Conservation (phyloP, 2,113 vertebrate genomes). For the Vidua chalybeata region DNA sequence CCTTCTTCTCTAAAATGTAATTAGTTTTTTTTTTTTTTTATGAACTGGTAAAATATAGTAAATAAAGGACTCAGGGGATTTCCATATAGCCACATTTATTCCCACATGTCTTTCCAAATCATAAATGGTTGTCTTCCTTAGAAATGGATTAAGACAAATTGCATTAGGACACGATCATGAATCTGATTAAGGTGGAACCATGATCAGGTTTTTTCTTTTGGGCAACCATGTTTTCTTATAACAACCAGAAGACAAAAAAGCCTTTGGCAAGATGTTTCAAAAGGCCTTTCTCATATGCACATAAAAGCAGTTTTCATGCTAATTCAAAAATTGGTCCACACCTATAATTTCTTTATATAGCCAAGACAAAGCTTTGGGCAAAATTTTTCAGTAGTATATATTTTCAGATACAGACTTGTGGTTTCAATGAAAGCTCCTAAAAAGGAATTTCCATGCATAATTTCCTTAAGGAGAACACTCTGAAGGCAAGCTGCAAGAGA, state of each 20-base stretch:
- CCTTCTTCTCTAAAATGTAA: conserved; percentile 83
- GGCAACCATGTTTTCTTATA: conserved; percentile 86
- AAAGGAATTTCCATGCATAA: conserved; percentile 69
- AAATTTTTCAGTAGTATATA: conserved; percentile 48
- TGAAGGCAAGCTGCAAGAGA: conserved; percentile 31
- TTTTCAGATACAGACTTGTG: conserved; percentile 59
- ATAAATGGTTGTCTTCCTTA: conserved; percentile 95
- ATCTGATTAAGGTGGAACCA: conserved; percentile 94
- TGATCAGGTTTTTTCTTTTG: conserved; percentile 85
- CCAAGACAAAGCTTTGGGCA: conserved; percentile 69
- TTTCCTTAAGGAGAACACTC: conserved; percentile 57
- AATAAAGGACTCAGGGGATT: conserved; percentile 87
- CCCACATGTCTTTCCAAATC: conserved; percentile 91
- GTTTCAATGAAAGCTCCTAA: conserved; percentile 60
- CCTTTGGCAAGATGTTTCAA: conserved; percentile 86
- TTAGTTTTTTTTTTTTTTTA: conserved; percentile 79
- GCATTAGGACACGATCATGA: conserved; percentile 95
- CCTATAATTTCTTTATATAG: conserved; percentile 71
- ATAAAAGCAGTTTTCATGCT: conserved; percentile 71
- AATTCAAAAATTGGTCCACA: conserved; percentile 72
- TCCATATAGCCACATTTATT: conserved; percentile 90
- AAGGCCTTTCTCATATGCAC: conserved; percentile 66
- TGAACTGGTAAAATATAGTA: conserved; percentile 92
- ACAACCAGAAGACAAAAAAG: conserved; percentile 79
- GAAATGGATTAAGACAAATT: conserved; percentile 97